Evolutionary conservation across 2,113 vertebrate species (phyloP).

Genomic region (Anseranas semipalmata): DNA sequence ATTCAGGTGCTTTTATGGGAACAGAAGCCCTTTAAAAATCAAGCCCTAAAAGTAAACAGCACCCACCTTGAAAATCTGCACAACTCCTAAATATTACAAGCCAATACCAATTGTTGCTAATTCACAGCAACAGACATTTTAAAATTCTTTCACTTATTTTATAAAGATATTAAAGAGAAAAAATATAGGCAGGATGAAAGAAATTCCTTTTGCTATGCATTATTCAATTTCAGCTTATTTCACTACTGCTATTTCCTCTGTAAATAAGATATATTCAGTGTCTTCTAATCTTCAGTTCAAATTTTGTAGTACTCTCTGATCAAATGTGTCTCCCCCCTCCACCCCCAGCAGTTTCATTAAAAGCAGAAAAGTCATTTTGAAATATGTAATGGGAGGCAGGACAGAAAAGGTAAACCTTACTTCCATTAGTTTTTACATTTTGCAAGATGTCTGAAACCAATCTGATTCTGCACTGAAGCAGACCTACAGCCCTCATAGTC

Average conservation of each 20-base stretch:
- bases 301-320: not conserved
- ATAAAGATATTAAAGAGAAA: not conserved
- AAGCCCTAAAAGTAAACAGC: not conserved
- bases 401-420: not conserved
- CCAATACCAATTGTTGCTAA: not conserved
- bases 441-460: not conserved
- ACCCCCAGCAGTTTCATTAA: not conserved
- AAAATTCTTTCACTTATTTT: not conserved
- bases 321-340: not conserved
- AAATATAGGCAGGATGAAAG: not conserved
- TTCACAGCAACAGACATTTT: not conserved
- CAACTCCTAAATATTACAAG: not conserved
- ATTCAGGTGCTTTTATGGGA: not conserved
- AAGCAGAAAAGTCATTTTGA: not conserved
- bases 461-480: not conserved
- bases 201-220: not conserved
- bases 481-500: not conserved
- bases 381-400: not conserved
- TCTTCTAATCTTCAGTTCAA: not conserved
- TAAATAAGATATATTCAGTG: not conserved
- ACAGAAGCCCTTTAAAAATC: not conserved
- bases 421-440: not conserved
- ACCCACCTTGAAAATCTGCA: not conserved
- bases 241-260: not conserved
- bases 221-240: not conserved